Percentiles rank a stretch among this genome's conserved stretches.
phyloP scores from a whole-genome alignment of 2,888 invertebrate species.

The Digitonthophagus gazella region DNA sequence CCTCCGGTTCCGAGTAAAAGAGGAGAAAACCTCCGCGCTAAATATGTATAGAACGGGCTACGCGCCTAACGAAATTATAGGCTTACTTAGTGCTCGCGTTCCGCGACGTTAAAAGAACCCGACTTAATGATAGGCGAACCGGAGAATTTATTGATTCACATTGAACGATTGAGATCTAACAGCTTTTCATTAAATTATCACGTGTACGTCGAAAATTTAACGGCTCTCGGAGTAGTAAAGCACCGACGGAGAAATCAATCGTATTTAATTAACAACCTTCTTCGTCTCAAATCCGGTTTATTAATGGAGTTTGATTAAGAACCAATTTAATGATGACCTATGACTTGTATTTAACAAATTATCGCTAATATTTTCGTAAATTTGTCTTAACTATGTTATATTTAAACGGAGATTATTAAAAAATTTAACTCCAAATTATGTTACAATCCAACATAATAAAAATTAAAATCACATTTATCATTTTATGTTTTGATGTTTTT shows the following conservation, averaged over 20 bases:
- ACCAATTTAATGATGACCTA: not conserved
- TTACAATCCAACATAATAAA: no score
- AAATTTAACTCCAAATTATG: no score
- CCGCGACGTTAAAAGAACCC: not conserved
- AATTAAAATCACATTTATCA: no score
- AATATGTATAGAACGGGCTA: not conserved
- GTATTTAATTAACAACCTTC: constrained; percentile 9
- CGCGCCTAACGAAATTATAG: not conserved
- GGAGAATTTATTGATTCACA: not conserved
- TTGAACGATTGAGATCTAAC: not conserved
- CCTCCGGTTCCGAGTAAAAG: not conserved
- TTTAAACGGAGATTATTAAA: no score
- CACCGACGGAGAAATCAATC: not conserved
- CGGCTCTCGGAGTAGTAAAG: no score
- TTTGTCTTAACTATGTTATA: no score
- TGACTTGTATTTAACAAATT: not conserved
- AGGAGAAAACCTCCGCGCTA: not conserved
- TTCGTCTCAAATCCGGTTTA: constrained; percentile 1
- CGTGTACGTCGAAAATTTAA: not conserved
- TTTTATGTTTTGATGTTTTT: no score
- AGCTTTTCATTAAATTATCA: not conserved
- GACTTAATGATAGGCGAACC: not conserved
- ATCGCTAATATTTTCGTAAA: no score
- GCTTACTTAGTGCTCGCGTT: not conserved
- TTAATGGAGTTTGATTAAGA: no score